Evolutionary conservation across 2,888 invertebrate genomes (phyloP).

Genomic region (Nomada flava): DNA sequence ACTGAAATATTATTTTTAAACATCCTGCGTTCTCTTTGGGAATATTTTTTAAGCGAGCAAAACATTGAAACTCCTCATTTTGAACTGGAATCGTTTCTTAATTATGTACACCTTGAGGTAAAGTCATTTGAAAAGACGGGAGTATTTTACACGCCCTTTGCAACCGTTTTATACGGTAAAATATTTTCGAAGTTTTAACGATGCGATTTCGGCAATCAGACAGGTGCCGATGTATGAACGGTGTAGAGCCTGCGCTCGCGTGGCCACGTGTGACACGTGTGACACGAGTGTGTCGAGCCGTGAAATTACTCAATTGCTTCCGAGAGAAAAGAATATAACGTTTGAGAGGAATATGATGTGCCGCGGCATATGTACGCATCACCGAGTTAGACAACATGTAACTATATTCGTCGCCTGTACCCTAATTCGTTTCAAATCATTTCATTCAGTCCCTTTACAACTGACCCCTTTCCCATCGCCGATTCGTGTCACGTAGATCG

Average conservation of each 20-base stretch:
- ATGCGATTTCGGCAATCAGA: neutral
- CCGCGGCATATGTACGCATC: conserved; percentile 36
- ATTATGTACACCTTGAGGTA: no score
- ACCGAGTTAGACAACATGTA: conserved; percentile 63
- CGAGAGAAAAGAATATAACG: conserved; percentile 65
- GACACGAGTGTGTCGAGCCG: conserved; percentile 58
- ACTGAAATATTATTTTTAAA: neutral
- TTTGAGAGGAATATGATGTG: conserved; percentile 47
- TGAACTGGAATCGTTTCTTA: no score
- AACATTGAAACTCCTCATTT: no score
- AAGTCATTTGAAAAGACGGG: neutral
- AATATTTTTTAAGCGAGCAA: no score
- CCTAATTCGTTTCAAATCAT: conserved; percentile 48
- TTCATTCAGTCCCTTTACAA: conserved; percentile 45
- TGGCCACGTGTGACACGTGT: conserved; percentile 53
- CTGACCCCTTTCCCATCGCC: conserved; percentile 40
- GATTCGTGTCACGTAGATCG: conserved; percentile 13
- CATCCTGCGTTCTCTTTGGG: no score
- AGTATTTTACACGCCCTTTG: no score
- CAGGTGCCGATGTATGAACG: conserved; percentile 35
- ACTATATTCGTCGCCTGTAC: conserved; percentile 29
- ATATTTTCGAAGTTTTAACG: no score
- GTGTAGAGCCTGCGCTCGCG: conserved; percentile 39
- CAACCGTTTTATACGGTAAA: neutral
- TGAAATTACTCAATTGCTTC: conserved; percentile 73